These are phyloP conservation scores for Neogale vison DNA, from an alignment of 2,113 vertebrate genomes.

Conservation along the genomic window DNA sequence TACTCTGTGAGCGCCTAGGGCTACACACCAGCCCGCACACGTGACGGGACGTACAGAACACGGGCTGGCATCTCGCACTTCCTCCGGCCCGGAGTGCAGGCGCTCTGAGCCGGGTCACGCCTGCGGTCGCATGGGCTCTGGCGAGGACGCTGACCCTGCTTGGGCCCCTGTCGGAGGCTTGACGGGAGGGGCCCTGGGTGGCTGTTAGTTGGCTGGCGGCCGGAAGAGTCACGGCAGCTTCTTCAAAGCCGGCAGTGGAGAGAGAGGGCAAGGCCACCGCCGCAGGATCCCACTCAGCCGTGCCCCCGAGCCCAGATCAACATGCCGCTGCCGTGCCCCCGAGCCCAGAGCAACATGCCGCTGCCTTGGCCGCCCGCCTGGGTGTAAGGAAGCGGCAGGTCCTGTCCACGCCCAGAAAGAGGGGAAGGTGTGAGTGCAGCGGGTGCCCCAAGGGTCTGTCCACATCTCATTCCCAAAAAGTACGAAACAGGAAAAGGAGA, in stretches of 20 bases:
- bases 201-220: not conserved
- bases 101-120: not conserved
- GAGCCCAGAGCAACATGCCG: not conserved
- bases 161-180: not conserved
- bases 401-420: not conserved
- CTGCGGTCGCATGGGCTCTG: not conserved
- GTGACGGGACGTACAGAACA: too few species aligned
- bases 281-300: fast-evolving
- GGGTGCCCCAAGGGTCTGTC: fast-evolving
- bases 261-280: too few species aligned
- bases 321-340: fast-evolving
- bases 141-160: not conserved
- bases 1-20: too few species aligned
- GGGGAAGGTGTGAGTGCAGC: too few species aligned
- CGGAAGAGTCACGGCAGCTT: too few species aligned
- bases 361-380: not conserved
- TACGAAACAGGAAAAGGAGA: not conserved
- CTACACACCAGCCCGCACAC: too few species aligned
- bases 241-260: not conserved
- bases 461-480: not conserved
- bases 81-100: not conserved
- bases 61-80: too few species aligned
- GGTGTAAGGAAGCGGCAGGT: too few species aligned
- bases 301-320: not conserved
- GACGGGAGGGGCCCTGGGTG: fast-evolving